Evolutionary conservation across 2,797 vertebrate species (phyloP), one percentile per base, ranked within the genome.

Genomic region (Sciaenops ocellatus): DNA sequence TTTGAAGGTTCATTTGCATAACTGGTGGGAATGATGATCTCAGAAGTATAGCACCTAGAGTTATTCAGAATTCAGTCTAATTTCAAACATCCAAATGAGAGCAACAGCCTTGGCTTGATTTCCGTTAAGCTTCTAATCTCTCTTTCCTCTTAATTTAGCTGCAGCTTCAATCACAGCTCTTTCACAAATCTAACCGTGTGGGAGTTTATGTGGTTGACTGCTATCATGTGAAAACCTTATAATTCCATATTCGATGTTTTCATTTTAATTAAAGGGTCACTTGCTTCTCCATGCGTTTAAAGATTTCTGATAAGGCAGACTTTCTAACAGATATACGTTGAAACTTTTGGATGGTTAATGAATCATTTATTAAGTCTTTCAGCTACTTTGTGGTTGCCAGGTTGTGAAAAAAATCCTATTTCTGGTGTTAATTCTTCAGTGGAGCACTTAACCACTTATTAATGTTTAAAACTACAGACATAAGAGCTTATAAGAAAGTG

Each of bases 41-140:
- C 74, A 82, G 86, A 92, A 83, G 80, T 85, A 79, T 59, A 78
- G 90, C 84, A 85, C 84, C 79, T 90, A 85, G 73, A 85, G 85
- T 88, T 90, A 79, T 88, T 78, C 85, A 73, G 83, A 47, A 81
- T 85, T 87, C 75, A 57, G 79, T 90, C 88, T 89, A 91, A 89
- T 92, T 93, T 93, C 87, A 89, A 89, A 93, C 84, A 90, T 82
- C 88, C 85, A 91, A 92, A 92, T 42, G 87, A 88, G 87, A 92
- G 90, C 84, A 89, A 80, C 90, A 92, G 90, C 90, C 90, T 87
- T 92, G 89, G 87, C 84, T 90, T 87, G 81, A 87, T 92, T 90
- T 91, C 78, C 82, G 83, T 79, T 90, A 91, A 93, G 88, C 91
- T 86, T 86, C 83, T 93, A 92, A 92, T 91, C 89, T 90, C 82